Conservation (phyloP, 2,888 invertebrate genomes). For the Caenorhabditis panamensis region DNA sequence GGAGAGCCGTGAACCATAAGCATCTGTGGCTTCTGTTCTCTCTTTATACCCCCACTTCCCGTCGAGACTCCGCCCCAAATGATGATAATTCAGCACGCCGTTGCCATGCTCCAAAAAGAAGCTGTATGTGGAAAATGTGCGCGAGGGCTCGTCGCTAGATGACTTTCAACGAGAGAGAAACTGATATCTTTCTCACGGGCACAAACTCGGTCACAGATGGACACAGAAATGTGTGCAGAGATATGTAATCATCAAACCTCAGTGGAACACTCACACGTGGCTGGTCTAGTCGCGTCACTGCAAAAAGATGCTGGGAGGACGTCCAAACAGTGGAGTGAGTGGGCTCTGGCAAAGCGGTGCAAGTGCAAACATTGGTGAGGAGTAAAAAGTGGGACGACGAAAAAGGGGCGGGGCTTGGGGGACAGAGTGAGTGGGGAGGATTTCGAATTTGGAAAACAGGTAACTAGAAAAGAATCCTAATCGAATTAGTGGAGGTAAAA, state of each 20-base stretch:
- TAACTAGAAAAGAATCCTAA: constrained; percentile 6
- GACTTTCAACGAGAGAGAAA: constrained; percentile 8
- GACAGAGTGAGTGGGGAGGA: not conserved
- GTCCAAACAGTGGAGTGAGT: constrained; percentile 13
- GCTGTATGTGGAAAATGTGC: constrained; percentile 7
- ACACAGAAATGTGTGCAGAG: constrained; percentile 4
- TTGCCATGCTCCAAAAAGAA: constrained; percentile 10
- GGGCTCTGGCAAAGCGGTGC: not conserved
- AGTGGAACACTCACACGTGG: constrained; percentile 15
- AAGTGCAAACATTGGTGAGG: constrained; percentile 12
- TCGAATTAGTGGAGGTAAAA: constrained; percentile 24
- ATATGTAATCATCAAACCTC: constrained; percentile 11
- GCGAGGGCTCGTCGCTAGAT: constrained; percentile 18
- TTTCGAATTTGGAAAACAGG: constrained; percentile 10
- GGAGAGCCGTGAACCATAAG: not conserved
- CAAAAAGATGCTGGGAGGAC: not conserved
- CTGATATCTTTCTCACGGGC: constrained; percentile 4
- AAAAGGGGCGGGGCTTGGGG: constrained; percentile 10
- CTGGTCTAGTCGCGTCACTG: not conserved
- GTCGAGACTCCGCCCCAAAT: constrained; percentile 17
- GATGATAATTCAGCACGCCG: constrained; percentile 28
- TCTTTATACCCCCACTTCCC: not conserved
- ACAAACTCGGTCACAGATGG: constrained; percentile 9
- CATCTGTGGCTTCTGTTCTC: not conserved
- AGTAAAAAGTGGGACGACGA: not conserved